Percentiles rank a stretch among this genome's conserved stretches.
Conservation (phyloP, 2,113 vertebrate genomes). For the Cromileptes altivelis region DNA sequence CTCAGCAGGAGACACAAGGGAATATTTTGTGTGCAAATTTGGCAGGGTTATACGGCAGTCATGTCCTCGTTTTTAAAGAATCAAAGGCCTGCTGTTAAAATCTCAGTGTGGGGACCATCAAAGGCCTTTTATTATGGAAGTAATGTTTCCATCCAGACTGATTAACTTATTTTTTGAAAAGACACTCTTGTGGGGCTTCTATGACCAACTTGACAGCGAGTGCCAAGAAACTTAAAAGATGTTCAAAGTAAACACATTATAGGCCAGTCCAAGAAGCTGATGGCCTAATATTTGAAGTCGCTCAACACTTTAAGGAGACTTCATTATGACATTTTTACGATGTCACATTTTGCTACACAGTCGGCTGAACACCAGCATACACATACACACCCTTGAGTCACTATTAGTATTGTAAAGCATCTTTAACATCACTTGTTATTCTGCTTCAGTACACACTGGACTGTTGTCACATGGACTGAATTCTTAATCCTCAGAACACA, state of each 20-base stretch:
- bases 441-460: neutral
- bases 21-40: neutral
- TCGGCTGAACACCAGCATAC: no score
- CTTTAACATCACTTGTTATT: neutral
- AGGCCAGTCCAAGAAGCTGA: neutral
- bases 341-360: neutral
- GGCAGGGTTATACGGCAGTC: neutral
- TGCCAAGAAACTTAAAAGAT: neutral
- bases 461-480: neutral
- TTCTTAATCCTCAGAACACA: neutral
- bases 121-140: conserved; percentile 14
- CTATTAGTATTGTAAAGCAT: neutral
- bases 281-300: neutral
- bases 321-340: neutral
- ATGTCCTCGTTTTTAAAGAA: conserved; percentile 22
- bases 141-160: conserved; percentile 10
- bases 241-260: neutral
- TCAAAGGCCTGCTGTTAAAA: conserved; percentile 27
- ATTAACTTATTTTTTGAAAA: conserved; percentile 1
- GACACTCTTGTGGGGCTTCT: neutral
- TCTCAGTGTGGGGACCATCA: conserved; percentile 12
- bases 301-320: neutral
- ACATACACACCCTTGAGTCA: neutral
- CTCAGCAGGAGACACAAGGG: neutral
- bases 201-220: neutral